Percentiles rank a stretch among this genome's conserved stretches.
Conservation (phyloP, 2,888 invertebrate species). For the Coenonympha glycerion region DNA sequence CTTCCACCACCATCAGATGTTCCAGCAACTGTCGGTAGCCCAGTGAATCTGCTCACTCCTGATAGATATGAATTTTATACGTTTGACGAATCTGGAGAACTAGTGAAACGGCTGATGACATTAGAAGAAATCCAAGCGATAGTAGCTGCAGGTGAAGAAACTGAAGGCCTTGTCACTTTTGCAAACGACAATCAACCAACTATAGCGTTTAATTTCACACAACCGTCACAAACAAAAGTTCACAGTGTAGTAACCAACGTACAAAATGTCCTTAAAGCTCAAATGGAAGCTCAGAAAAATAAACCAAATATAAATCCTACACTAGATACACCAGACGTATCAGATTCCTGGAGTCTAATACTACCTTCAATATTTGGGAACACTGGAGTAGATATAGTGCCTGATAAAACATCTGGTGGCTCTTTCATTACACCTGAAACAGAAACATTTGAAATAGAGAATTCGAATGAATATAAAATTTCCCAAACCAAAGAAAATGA, state of each 20-base stretch:
- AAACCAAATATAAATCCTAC: constrained; percentile 61
- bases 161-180: constrained; percentile 73
- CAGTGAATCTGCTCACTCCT: constrained; percentile 85
- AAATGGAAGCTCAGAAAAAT: constrained; percentile 80
- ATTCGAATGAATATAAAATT: constrained; percentile 32
- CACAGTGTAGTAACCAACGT: constrained; percentile 88
- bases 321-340: constrained; percentile 83
- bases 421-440: constrained; percentile 61
- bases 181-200: constrained; percentile 68
- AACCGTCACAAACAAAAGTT: constrained; percentile 80
- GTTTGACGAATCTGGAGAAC: constrained; percentile 87
- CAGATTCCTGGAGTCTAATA: constrained; percentile 87
- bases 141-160: constrained; percentile 86
- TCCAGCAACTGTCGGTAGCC: constrained; percentile 83
- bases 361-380: constrained; percentile 87
- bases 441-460: constrained; percentile 54
- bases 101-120: constrained; percentile 89
- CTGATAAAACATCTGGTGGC: constrained; percentile 67
- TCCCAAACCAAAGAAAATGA: constrained; percentile 26
- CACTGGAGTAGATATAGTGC: constrained; percentile 77
- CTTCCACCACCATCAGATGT: constrained; percentile 77
- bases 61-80: constrained; percentile 92
- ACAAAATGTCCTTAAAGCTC: constrained; percentile 87
- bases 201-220: constrained; percentile 65
- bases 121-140: constrained; percentile 89